These are phyloP conservation scores for Ginglymostoma cirratum DNA, from an alignment of 2,113 vertebrate species.

Conservation along the genomic window DNA sequence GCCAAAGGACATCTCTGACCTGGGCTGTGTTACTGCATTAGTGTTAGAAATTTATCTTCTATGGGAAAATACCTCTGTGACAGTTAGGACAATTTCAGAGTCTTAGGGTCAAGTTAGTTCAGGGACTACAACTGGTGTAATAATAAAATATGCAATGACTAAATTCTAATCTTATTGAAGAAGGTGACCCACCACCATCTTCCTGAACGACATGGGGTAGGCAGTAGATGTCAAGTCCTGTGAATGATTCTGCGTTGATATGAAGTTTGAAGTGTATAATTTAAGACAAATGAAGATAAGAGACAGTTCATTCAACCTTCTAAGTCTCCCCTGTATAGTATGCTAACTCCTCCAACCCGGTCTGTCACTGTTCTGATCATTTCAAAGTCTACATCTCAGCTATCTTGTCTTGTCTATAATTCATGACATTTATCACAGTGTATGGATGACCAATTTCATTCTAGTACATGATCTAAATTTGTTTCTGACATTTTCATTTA, in stretches of 20 bases:
- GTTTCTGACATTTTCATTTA: not conserved
- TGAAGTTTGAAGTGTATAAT: not conserved
- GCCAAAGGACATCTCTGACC: not conserved
- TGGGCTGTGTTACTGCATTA: not conserved
- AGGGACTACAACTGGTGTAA: not conserved
- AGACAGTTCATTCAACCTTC: not conserved
- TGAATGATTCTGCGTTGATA: not conserved
- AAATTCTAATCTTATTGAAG: not conserved
- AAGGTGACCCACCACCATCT: not conserved
- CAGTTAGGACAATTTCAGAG: not conserved
- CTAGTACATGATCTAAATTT: not conserved
- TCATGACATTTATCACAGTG: not conserved
- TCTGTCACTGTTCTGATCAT: not conserved
- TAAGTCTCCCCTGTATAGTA: not conserved
- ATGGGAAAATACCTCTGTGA: not conserved
- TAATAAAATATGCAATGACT: not conserved
- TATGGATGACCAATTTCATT: not conserved
- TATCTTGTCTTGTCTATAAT: not conserved
- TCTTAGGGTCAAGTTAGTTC: not conserved
- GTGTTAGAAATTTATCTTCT: not conserved
- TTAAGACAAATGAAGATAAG: not conserved
- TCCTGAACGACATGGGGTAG: not conserved
- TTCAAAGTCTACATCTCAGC: not conserved
- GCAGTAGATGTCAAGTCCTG: not conserved
- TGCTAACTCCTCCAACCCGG: not conserved